These are phyloP conservation scores for Sus scrofa DNA, from an alignment of 2,113 vertebrate genomes.

Conservation along the genomic window T2T-Sscrofa CM000824.6:111526501-111527000, in stretches of 20 bases:
- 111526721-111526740: background rate
- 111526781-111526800: background rate
- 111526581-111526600: background rate
- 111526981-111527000: too few species aligned
- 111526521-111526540: background rate
- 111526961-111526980: too few species aligned
- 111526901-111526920: background rate
- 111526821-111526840: background rate
- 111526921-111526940: background rate
- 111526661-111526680: background rate
- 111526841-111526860: background rate
- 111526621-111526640: background rate
- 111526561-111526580: background rate
- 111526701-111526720: background rate
- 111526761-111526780: background rate
- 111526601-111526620: background rate
- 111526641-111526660: background rate
- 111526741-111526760: background rate
- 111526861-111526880: background rate
- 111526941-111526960: too few species aligned
- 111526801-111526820: background rate
- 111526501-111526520: background rate
- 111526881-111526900: background rate
- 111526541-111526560: conserved; percentile 10
- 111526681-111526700: background rate